Evolutionary conservation across 2,797 vertebrate genomes (phyloP).

Genomic region (Bovichtus diacanthus): DNA sequence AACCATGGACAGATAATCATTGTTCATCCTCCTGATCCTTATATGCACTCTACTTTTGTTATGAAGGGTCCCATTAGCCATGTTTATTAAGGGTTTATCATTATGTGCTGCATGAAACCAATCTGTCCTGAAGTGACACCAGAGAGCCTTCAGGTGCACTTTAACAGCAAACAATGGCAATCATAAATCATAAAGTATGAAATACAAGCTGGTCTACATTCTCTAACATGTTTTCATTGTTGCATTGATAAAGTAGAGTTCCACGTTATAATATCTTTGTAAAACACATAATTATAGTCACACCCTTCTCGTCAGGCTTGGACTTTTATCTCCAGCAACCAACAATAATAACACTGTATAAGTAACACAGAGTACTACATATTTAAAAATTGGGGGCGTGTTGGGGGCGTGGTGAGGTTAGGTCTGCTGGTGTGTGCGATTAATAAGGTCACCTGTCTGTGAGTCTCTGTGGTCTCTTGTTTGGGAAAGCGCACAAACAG

Average conservation of each 20-base stretch:
- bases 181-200: background rate
- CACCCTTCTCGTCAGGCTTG: too few relatives aligned
- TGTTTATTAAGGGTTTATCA: background rate
- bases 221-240: background rate
- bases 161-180: background rate
- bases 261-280: too few relatives aligned
- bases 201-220: background rate
- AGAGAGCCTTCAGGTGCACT: background rate
- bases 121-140: background rate
- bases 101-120: background rate
- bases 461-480: background rate
- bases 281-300: too few relatives aligned
- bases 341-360: too few relatives aligned
- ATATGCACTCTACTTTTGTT: background rate
- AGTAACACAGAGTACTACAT: too few relatives aligned
- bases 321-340: too few relatives aligned
- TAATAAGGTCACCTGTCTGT: background rate
- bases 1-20: too few relatives aligned
- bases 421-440: background rate
- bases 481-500: background rate
- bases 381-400: too few relatives aligned
- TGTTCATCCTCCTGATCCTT: background rate
- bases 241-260: too few relatives aligned
- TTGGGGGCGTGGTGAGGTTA: background rate
- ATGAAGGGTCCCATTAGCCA: too few relatives aligned